Percentiles rank a stretch among this genome's conserved stretches.
These are phyloP conservation scores for Scotopteryx bipunctaria DNA, from an alignment of 2,888 invertebrate genomes.

Conservation along the genomic window DNA sequence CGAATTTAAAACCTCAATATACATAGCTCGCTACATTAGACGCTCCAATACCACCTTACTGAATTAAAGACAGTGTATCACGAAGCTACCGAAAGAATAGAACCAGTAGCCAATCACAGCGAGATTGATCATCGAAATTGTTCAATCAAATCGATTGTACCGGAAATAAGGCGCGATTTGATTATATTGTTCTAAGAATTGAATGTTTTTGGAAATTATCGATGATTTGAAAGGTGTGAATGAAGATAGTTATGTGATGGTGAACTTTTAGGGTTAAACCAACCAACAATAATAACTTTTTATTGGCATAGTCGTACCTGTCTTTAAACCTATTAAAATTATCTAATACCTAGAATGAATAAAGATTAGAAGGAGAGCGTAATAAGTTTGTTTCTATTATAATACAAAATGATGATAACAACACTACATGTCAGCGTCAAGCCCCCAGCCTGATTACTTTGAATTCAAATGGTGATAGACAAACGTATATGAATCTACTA, in stretches of 20 bases:
- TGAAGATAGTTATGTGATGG: neutral
- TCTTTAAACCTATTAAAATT: too few species aligned
- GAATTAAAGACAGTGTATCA: constrained; percentile 63
- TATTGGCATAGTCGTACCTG: too few species aligned
- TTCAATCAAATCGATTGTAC: constrained; percentile 80
- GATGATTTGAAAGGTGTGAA: constrained; percentile 43
- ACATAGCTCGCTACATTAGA: constrained; percentile 55
- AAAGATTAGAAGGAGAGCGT: neutral
- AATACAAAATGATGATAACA: constrained; percentile 30
- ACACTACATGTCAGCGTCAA: constrained; percentile 49
- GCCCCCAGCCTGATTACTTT: constrained; percentile 57
- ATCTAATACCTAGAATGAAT: neutral
- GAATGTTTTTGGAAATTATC: constrained; percentile 61
- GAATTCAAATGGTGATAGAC: constrained; percentile 59
- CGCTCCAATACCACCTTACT: constrained; percentile 45
- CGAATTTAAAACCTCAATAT: constrained; percentile 54
- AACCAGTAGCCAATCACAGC: constrained; percentile 77
- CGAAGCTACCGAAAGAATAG: constrained; percentile 61
- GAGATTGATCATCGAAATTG: constrained; percentile 81
- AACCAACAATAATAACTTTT: too few species aligned
- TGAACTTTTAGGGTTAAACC: neutral
- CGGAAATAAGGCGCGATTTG: constrained; percentile 80
- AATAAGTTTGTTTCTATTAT: constrained; percentile 11
- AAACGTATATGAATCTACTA: constrained; percentile 40
- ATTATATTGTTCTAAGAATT: constrained; percentile 65